Evolutionary conservation across 2,797 vertebrate genomes (phyloP), one percentile per base, ranked within the genome.

Genomic region (Spinus olivaceus): DNA sequence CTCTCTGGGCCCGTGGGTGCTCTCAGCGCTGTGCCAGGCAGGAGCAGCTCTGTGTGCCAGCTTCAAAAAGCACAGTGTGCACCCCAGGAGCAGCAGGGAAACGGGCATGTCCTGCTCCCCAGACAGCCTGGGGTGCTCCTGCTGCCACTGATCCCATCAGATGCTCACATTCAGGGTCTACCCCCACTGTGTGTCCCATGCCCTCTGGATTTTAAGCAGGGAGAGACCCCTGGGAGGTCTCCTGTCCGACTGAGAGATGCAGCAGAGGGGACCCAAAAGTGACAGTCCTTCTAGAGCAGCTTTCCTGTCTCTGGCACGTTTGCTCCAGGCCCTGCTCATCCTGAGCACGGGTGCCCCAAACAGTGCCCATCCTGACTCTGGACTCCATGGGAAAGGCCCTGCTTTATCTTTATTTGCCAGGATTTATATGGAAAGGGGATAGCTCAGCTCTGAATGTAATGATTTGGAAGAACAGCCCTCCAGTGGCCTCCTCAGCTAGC

Each of bases 381-480:
- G 78, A 72, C 69, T 60, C 79, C 9, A 46, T 2, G 6, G 91
- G 93, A 96, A 96, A 88, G 21, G 24, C 69, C 21, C 94, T 95
- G 91, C 96, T 98, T 97, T 92, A 96, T 97, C 96, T 97, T 96
- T 95, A 96, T 94, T 96, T 97, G 97, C 97, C 97, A 97, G 95
- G 96, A 96, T 97, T 98, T 97, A 97, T 97, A 97, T 74, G 95
- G 95, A 96, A 96, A 95, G 95, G 96, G 96, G 97, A 97, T 96
- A 97, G 97, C 96, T 98, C 97, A 97, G 92, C 97, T 97, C 97
- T 96, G 96, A 97, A 87, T 79, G 96, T 96, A 98, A 97, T 96
- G 97, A 97, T 97, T 96, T 97, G 95, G 96, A 97, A 96, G 97
- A 98, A 98, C 93, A 96, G 97, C 97, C 96, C 98, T 97, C 97